A percentile compares a stretch with the other conserved stretches of the same genome.
Evolutionary conservation across 1,140 invertebrate genomes (phyloP).

Genomic region (Trichonephila clavipes): DNA sequence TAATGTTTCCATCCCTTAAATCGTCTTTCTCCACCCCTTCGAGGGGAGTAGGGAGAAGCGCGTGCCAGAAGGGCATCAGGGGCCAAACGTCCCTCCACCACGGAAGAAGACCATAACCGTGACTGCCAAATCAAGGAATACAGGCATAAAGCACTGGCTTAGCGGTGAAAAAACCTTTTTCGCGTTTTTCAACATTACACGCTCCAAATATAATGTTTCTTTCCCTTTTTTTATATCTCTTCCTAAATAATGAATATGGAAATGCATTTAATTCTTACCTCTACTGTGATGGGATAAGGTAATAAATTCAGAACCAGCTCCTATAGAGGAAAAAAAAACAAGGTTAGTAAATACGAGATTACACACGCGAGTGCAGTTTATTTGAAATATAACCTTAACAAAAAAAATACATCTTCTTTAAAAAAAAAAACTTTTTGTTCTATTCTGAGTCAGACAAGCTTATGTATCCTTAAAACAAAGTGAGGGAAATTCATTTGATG

Average conservation of each 20-base stretch:
- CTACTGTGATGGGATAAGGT: not conserved
- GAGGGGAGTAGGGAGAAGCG: not conserved
- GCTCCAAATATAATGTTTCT: not conserved
- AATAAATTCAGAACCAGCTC: slow-evolving; percentile 3
- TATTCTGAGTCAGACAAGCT: not conserved
- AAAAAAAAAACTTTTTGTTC: not conserved
- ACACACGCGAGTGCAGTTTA: not conserved
- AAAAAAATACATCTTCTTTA: not conserved
- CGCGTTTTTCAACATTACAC: not conserved
- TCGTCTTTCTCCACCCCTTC: not conserved
- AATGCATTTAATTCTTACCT: slow-evolving; percentile 24
- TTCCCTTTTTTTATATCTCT: not conserved
- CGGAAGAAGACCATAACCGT: slow-evolving; percentile 30
- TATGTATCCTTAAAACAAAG: not conserved
- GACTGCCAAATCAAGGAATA: not conserved
- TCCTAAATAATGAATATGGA: slow-evolving; percentile 27
- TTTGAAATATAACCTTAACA: not conserved
- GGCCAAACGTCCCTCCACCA: not conserved
- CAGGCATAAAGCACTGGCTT: not conserved
- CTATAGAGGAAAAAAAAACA: not conserved
- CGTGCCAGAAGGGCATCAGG: not conserved
- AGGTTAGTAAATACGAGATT: not conserved
- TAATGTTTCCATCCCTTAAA: not conserved
- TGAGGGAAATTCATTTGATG: not conserved
- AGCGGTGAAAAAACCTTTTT: not conserved